Evolutionary conservation across 2,797 vertebrate species (phyloP).

Genomic region (Rhinatrema bivittatum): DNA sequence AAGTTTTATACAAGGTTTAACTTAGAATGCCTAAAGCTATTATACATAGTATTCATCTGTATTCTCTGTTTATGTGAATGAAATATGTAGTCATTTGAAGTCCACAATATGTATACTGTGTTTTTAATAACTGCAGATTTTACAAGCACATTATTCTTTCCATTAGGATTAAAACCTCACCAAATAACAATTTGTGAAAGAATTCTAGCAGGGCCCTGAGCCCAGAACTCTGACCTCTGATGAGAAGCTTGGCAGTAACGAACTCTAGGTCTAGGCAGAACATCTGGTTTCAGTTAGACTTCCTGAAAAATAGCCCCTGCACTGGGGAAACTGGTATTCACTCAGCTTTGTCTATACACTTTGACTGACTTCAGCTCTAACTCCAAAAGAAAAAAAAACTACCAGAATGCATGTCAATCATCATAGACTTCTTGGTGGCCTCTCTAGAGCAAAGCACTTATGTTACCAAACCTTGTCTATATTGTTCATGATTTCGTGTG

Average conservation of each 20-base stretch:
- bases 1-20: conserved; percentile 50
- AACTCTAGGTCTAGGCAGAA: conserved; percentile 69
- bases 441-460: conserved; percentile 33
- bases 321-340: conserved; percentile 83
- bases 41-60: conserved; percentile 58
- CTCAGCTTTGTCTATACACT: conserved; percentile 69
- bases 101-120: conserved; percentile 71
- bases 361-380: conserved; percentile 62
- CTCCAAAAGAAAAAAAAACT: conserved; percentile 24
- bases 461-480: conserved; percentile 28
- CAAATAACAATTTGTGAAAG: conserved; percentile 78
- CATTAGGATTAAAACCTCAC: conserved; percentile 79
- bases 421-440: conserved; percentile 55
- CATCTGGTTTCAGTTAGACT: conserved; percentile 79
- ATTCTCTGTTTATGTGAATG: conserved; percentile 66
- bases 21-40: conserved; percentile 56
- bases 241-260: conserved; percentile 76
- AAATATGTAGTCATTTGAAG: conserved; percentile 71
- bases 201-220: conserved; percentile 72
- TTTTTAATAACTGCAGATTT: conserved; percentile 78
- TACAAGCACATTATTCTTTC: conserved; percentile 81
- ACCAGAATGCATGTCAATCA: conserved; percentile 61
- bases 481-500: conserved; percentile 29
- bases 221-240: conserved; percentile 78
- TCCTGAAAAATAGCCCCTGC: conserved; percentile 78